phyloP scores from a whole-genome alignment of 2,797 vertebrate genomes.

The Trichosurus vulpecula region DNA sequence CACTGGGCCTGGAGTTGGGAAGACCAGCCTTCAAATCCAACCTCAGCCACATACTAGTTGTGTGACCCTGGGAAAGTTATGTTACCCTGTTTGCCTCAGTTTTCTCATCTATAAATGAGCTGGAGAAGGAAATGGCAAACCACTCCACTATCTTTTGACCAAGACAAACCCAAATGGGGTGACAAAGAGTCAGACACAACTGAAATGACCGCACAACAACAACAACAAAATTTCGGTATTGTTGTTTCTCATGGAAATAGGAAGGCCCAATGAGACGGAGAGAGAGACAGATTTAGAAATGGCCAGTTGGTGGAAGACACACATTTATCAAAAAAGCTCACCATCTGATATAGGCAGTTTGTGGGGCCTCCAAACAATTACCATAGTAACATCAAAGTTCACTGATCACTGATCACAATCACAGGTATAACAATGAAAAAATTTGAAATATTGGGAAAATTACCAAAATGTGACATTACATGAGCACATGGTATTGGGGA shows the following conservation, averaged over 20 bases:
- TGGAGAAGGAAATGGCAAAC: background rate
- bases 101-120: background rate
- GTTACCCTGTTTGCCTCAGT: background rate
- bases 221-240: background rate
- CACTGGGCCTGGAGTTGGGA: background rate
- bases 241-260: background rate
- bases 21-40: background rate
- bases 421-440: background rate
- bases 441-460: background rate
- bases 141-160: background rate
- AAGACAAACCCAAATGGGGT: background rate
- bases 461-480: background rate
- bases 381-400: background rate
- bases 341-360: background rate
- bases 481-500: background rate
- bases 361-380: background rate
- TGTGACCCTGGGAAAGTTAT: background rate
- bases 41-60: background rate
- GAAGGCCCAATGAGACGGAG: background rate
- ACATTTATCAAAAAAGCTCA: background rate
- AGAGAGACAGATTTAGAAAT: background rate
- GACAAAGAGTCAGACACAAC: background rate
- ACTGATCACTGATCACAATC: background rate
- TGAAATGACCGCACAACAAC: background rate
- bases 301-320: background rate